Percentiles rank a stretch among this genome's conserved stretches.
Conservation (phyloP, 2,797 vertebrate species). For the Spheniscus humboldti region DNA sequence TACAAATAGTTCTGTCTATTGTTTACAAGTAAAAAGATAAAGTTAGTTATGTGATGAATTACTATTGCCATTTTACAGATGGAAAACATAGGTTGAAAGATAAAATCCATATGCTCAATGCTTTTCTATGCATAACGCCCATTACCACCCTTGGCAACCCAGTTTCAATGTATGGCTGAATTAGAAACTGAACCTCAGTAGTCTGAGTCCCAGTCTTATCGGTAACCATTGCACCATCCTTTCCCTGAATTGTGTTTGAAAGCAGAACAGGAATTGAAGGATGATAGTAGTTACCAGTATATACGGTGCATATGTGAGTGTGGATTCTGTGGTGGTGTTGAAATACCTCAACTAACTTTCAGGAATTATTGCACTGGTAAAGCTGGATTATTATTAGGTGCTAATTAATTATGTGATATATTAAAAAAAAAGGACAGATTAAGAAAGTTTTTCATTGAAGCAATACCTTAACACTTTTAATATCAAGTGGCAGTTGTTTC, state of each 20-base stretch:
- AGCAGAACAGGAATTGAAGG: background rate
- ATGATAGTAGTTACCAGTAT: background rate
- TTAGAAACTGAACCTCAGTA: background rate
- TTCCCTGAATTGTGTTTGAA: background rate
- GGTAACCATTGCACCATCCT: background rate
- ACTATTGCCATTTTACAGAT: background rate
- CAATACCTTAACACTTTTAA: background rate
- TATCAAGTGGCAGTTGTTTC: background rate
- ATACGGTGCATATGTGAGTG: fast-evolving
- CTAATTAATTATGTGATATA: background rate
- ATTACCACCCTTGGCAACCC: background rate
- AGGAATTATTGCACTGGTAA: background rate
- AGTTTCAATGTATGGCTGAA: background rate
- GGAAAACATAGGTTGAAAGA: background rate
- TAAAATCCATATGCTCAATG: background rate
- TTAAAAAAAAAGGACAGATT: background rate
- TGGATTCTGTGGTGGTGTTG: background rate
- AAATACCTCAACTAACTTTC: background rate
- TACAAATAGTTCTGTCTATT: background rate
- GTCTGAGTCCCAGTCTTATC: background rate
- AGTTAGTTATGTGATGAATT: background rate
- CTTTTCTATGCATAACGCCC: background rate
- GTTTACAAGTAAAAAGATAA: background rate
- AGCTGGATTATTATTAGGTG: background rate
- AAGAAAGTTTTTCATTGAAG: background rate